phyloP scores from a whole-genome alignment of 2,113 vertebrate species.

The Elephantulus edwardii region DNA sequence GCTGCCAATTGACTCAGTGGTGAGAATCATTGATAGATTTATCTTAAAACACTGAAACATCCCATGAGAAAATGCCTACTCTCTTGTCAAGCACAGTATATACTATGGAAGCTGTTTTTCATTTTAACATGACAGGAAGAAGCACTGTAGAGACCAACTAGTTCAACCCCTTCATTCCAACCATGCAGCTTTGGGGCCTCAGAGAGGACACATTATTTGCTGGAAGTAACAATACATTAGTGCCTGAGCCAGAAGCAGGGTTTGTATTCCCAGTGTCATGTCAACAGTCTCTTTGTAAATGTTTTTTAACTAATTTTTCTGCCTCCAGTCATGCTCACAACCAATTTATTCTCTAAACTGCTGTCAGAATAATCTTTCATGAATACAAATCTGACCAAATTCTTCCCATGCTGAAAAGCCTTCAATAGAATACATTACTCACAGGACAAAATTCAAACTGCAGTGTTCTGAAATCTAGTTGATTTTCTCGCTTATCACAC shows the following conservation, averaged over 20 bases:
- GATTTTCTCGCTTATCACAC: constrained; percentile 1
- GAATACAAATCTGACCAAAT: constrained; percentile 46
- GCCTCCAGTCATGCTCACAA: neutral
- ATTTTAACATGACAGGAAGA: neutral
- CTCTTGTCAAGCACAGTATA: neutral
- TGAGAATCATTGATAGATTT: neutral
- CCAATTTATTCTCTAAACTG: neutral
- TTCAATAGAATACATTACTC: neutral
- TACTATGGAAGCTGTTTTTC: neutral
- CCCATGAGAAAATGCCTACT: neutral
- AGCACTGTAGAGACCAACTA: neutral
- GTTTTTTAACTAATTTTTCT: constrained; percentile 32
- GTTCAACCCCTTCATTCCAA: neutral
- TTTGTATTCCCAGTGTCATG: neutral
- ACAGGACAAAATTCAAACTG: constrained; percentile 36
- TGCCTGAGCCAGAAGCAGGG: neutral
- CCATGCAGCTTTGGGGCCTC: neutral
- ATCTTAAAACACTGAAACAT: neutral
- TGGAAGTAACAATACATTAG: neutral
- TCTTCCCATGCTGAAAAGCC: constrained; percentile 25
- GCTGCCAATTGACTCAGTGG: no score
- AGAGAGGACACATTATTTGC: neutral
- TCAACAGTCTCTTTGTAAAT: constrained; percentile 24
- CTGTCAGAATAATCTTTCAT: constrained; percentile 33
- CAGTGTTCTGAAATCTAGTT: neutral